A percentile compares a stretch with the other conserved stretches of the same genome.
phyloP scores from a whole-genome alignment of 2,888 invertebrate genomes.

The Apoda limacodes region DNA sequence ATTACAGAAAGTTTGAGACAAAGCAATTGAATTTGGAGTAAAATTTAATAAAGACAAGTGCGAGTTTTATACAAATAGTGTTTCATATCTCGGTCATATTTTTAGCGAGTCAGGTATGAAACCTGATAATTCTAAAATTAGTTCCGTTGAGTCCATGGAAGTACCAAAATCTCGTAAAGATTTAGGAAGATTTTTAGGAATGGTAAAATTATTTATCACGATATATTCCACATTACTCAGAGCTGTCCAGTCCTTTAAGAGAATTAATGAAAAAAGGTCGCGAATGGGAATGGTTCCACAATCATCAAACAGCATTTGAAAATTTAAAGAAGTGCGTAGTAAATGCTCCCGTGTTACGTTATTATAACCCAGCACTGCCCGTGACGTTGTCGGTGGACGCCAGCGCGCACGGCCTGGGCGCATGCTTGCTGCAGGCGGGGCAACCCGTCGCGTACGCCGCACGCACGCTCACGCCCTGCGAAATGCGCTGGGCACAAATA shows the following conservation, averaged over 20 bases:
- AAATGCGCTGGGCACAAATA: slow-evolving; percentile 13
- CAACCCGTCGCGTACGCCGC: slow-evolving; percentile 11
- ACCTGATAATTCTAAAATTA: slow-evolving; percentile 12
- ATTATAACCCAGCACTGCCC: no score
- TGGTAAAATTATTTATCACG: slow-evolving; percentile 17
- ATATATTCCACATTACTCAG: slow-evolving; percentile 16
- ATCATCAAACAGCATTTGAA: no score
- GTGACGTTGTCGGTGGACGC: slow-evolving; percentile 13
- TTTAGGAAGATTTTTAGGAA: slow-evolving; percentile 19
- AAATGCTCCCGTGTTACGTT: no score
- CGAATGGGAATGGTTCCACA: no score
- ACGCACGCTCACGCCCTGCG: slow-evolving; percentile 11
- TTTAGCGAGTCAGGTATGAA: slow-evolving; percentile 13
- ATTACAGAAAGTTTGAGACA: slow-evolving; percentile 9
- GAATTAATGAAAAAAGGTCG: no score
- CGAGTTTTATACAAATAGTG: slow-evolving; percentile 7
- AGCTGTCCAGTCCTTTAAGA: slow-evolving; percentile 10
- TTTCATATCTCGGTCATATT: slow-evolving; percentile 18
- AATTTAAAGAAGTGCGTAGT: no score
- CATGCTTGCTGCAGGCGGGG: slow-evolving; percentile 10
- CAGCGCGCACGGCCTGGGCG: slow-evolving; percentile 10
- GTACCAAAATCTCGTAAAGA: slow-evolving; percentile 14
- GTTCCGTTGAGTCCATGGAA: slow-evolving; percentile 17
- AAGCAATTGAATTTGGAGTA: slow-evolving; percentile 13
- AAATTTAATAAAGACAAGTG: slow-evolving; percentile 19